These are phyloP conservation scores for Andricus quercusramuli DNA, from an alignment of 2,888 invertebrate genomes.

Conservation along the genomic window DNA sequence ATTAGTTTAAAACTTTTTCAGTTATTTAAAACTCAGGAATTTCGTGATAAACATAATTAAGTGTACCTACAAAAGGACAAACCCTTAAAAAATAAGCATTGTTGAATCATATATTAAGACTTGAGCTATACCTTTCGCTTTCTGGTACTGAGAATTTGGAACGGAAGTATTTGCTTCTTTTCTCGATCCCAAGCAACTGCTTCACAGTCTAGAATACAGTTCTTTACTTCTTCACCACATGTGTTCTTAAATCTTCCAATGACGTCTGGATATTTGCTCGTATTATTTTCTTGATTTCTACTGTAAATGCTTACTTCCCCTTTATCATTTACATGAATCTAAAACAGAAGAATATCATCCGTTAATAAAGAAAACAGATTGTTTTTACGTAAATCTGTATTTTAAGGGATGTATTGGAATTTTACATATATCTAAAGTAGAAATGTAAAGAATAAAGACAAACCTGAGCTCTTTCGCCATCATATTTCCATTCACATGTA, in stretches of 20 bases:
- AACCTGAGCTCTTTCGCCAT: slow-evolving; percentile 98
- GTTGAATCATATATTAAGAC: slow-evolving; percentile 66
- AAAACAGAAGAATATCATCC: slow-evolving; percentile 7
- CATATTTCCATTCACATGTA: slow-evolving; percentile 99
- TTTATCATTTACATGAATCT: slow-evolving; percentile 87
- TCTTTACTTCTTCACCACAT: slow-evolving; percentile 82
- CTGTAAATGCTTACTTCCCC: slow-evolving; percentile 92
- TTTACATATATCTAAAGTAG: background rate
- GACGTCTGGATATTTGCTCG: slow-evolving; percentile 97
- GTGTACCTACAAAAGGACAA: too few species aligned
- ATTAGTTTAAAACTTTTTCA: too few species aligned
- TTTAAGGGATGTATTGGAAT: background rate
- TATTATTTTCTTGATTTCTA: slow-evolving; percentile 97
- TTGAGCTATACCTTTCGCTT: slow-evolving; percentile 91
- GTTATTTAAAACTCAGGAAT: too few species aligned
- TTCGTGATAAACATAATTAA: too few species aligned
- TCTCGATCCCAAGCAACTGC: slow-evolving; percentile 97
- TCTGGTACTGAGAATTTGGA: slow-evolving; percentile 96
- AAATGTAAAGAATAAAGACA: slow-evolving; percentile 61
- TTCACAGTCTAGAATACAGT: slow-evolving; percentile 97
- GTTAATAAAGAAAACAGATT: background rate
- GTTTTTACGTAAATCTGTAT: background rate
- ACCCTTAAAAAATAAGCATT: too few species aligned
- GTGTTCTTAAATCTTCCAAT: slow-evolving; percentile 85
- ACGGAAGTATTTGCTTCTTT: slow-evolving; percentile 94